Conservation (phyloP, 2,113 vertebrate genomes). For the Hylia prasina region DNA sequence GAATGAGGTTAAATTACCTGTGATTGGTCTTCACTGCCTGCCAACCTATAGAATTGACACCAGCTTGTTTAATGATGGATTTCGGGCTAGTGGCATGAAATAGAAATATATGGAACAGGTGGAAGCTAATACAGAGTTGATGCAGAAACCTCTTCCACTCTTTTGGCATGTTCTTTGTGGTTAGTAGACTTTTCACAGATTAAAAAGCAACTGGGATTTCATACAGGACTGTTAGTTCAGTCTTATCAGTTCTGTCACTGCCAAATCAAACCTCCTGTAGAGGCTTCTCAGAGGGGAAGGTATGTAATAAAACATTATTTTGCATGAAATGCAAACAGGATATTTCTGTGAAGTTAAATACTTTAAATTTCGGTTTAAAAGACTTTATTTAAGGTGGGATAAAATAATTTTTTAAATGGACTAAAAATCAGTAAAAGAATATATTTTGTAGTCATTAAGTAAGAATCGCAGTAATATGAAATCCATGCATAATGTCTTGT, state of each 20-base stretch:
- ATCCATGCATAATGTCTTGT: background rate
- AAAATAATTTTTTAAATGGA: background rate
- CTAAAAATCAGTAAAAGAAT: background rate
- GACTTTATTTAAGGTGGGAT: background rate
- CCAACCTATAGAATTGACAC: background rate
- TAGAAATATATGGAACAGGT: background rate
- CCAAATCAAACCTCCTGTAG: background rate
- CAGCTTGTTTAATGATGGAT: background rate
- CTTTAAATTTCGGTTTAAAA: too few species aligned
- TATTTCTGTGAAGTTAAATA: background rate
- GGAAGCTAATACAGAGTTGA: conserved; percentile 6
- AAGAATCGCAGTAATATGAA: background rate
- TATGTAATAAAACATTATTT: background rate
- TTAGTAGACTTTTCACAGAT: conserved; percentile 13
- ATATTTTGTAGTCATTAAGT: background rate
- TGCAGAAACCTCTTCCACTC: background rate
- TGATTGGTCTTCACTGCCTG: background rate
- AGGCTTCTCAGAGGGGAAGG: background rate
- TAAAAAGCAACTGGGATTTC: background rate
- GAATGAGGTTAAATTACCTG: conserved; percentile 5
- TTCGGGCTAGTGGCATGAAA: background rate
- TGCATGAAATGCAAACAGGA: background rate
- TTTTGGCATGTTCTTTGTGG: background rate
- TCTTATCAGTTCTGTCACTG: background rate
- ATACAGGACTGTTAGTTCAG: background rate